These are phyloP conservation scores for Eurypyga helias DNA, from an alignment of 2,113 vertebrate species.

Conservation along the genomic window DNA sequence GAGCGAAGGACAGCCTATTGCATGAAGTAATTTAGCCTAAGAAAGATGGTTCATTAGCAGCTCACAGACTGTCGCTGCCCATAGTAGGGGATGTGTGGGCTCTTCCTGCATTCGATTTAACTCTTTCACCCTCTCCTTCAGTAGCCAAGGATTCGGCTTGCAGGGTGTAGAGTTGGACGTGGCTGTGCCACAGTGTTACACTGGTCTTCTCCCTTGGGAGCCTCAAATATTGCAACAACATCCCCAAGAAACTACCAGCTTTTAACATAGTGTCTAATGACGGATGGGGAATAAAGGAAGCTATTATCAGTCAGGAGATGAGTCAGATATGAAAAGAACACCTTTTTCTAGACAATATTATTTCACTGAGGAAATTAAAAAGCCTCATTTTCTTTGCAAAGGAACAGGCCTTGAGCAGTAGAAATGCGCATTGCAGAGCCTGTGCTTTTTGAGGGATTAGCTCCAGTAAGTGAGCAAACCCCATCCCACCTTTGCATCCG, in stretches of 20 bases:
- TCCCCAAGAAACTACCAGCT: background rate
- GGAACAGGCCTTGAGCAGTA: background rate
- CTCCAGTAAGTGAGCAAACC: background rate
- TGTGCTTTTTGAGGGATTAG: background rate
- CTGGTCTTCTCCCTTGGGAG: background rate
- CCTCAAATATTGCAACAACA: background rate
- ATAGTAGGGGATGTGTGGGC: background rate
- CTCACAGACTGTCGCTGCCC: background rate
- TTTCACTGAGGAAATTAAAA: slow-evolving; percentile 28
- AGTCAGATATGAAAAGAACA: slow-evolving; percentile 53
- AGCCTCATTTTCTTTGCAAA: background rate
- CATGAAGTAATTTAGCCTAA: slow-evolving; percentile 1
- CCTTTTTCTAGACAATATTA: slow-evolving; percentile 24
- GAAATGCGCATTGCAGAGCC: background rate
- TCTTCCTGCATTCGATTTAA: background rate
- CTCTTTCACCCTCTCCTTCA: background rate
- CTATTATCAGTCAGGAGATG: slow-evolving; percentile 49
- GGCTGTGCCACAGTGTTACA: background rate
- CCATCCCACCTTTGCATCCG: background rate
- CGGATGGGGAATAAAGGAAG: background rate
- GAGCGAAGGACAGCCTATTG: background rate
- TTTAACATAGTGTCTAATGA: background rate
- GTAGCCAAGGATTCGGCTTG: background rate
- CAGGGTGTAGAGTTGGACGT: background rate
- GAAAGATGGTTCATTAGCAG: slow-evolving; percentile 59